Evolutionary conservation across 2,797 vertebrate species (phyloP), one percentile per base, ranked within the genome.

Genomic region (Sylvilagus floridanus): DNA sequence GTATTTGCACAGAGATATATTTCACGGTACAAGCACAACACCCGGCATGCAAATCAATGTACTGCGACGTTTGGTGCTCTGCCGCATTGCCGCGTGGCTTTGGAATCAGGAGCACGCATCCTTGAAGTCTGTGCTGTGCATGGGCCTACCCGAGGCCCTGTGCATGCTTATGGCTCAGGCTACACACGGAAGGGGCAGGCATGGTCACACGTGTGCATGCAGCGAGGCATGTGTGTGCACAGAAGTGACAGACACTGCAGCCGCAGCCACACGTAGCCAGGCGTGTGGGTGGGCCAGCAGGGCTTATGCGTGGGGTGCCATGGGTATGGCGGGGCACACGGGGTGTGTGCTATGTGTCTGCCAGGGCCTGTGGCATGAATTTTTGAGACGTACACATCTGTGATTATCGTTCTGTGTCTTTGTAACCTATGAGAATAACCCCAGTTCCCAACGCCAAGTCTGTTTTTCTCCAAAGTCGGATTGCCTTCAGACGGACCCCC

Each of bases 341-440:
- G 28, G 6, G 4, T 78, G 47, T 11, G 21, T 37, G 13, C 47
- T 9, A 28, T 57, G 7, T 24, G 10, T 17, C n/a, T 13, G 26
- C 62, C 57, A 35, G 19, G n/a, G 47, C 4, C 21, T 6, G 35
- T 0, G 37, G 79, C 14, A 5, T 32, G 37, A 60, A 72, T 50
- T 81, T 95, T 30, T 71, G 76, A 96, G 68, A 75, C 11, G 4
- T 35, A 6, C 30, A 3, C 52, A 24, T 82, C 78, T 66, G 65
- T 88, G 73, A 90, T 54, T 68, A 69, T 9, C 14, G 19, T n/a
- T 68, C 24, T 75, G 68, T 28, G 2, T 69, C 42, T 57, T 54
- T 84, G 84, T 17, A 30, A 9, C 30, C 65, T 62, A 11, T 76
- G 57, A 75, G 86, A 82, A 78, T 13, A 57, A 47, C 26, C 57